Percentiles rank a stretch among this genome's conserved stretches.
These are phyloP conservation scores for Rhabdomys pumilio DNA, from an alignment of 2,797 vertebrate species.

Conservation along the genomic window DNA sequence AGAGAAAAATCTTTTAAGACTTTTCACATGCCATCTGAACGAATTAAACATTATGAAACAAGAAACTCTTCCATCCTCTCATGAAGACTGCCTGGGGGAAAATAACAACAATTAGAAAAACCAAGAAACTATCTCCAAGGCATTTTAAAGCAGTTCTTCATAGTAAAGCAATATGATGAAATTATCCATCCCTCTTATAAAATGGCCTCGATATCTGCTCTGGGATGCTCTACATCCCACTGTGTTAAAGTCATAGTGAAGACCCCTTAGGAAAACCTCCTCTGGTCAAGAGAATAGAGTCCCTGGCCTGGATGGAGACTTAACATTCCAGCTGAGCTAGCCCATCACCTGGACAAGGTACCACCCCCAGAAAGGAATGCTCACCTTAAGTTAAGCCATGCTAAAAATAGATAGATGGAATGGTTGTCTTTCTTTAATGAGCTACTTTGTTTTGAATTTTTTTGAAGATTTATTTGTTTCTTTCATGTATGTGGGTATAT, in stretches of 20 bases:
- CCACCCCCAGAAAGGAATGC: background rate
- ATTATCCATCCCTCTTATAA: constrained; percentile 93
- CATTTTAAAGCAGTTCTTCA: constrained; percentile 59
- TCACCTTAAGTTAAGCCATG: background rate
- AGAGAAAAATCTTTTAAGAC: background rate
- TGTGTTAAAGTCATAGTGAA: background rate
- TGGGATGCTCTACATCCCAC: constrained; percentile 92
- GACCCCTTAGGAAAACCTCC: background rate
- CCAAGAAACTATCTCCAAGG: background rate
- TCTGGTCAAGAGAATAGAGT: background rate
- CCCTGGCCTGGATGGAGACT: background rate
- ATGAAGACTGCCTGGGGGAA: background rate
- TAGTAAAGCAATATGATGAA: constrained; percentile 92
- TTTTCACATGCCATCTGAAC: background rate
- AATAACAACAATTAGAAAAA: background rate
- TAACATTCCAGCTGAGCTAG: background rate
- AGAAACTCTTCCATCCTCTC: background rate
- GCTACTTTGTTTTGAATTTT: background rate
- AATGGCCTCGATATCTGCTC: constrained; percentile 92
- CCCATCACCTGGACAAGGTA: background rate
- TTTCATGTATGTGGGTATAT: no score
- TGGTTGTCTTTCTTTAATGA: background rate
- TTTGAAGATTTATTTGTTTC: no score
- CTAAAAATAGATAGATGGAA: background rate
- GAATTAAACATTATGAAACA: background rate